A percentile compares a stretch with the other conserved stretches of the same genome.
These are phyloP conservation scores for Pteropus alecto DNA, from an alignment of 2,113 vertebrate genomes.

Conservation along the genomic window DNA sequence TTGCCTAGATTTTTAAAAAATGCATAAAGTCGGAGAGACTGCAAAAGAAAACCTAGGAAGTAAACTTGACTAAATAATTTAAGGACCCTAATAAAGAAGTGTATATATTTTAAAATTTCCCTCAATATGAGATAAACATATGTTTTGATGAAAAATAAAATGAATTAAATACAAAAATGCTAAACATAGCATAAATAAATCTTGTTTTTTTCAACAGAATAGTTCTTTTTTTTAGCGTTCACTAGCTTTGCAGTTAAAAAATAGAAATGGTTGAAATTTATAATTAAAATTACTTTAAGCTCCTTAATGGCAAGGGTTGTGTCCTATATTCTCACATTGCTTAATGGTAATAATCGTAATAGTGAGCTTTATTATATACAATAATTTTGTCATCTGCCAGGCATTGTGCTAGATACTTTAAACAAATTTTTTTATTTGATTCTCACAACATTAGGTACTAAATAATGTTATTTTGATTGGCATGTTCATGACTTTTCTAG, in stretches of 20 bases:
- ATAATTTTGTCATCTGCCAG: not conserved
- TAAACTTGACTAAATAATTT: not conserved
- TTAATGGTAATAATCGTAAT: not conserved
- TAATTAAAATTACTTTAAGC: not conserved
- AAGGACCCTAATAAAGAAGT: not conserved
- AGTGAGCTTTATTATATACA: not conserved
- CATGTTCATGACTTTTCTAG: not conserved
- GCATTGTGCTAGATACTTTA: not conserved
- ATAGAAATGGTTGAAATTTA: not conserved
- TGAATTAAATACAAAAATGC: not conserved
- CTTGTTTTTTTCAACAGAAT: not conserved
- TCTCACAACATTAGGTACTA: not conserved
- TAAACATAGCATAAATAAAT: constrained; percentile 7
- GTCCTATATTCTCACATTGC: not conserved
- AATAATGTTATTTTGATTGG: constrained; percentile 4
- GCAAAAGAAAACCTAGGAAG: not conserved
- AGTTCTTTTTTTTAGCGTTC: not conserved
- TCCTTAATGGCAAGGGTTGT: not conserved
- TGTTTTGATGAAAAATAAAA: constrained; percentile 8
- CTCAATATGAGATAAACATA: not conserved
- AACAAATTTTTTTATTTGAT: constrained; percentile 1
- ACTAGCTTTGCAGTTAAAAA: not conserved
- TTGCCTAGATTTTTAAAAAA: not conserved
- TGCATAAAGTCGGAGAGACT: not conserved
- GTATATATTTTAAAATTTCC: not conserved